Evolutionary conservation across 2,113 vertebrate species (phyloP), one percentile per base, ranked within the genome.

Genomic region (Callipepla californica): DNA sequence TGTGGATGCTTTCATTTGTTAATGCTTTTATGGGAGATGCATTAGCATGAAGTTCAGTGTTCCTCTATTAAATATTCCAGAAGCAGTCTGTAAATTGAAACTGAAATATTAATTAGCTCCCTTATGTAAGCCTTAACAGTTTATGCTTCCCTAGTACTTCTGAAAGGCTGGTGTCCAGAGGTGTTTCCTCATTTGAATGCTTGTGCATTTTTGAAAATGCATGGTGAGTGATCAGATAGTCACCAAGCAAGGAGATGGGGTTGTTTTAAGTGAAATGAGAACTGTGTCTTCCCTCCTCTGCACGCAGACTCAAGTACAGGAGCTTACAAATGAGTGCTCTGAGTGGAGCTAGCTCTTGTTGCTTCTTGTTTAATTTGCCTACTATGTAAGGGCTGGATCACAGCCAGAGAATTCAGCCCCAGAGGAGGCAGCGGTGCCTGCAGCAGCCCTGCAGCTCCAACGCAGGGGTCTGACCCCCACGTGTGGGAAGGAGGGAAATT

Each of bases 351-450:
- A 95, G 86, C 51, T 96, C 92, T 77, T 93, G 94, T 96, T 92
- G 90, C 88, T 96, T 92, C 92, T 96, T 96, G 93, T 95, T 93
- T 92, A 81, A 93, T 92, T 85, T 87, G 94, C 94, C 90, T 95
- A 81, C 93, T 96, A 80, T 95, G 93, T 38, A 50, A 94, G 76
- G 70, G 66, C 73, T 95, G 96, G 90, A 88, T 20, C 4, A 1
- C 13, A 83, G 95, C 95, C 96, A 96, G 93, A 91, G 87, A 88
- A 95, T 94, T 94, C 79, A 75, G 82, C 63, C 55, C 91, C 30
- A 0, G 57, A 30, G 44, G 26, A 86, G 77, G 89, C 85, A 84
- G 80, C 58, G 0, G 0, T 80, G 82, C 77, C 82, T 68, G 88
- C 68, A 92, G 85, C 88, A 90, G 66, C 80, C 80, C 75, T 73